Conservation (phyloP, 1,140 invertebrate genomes). For the Pseudachorutes palmiensis region DNA sequence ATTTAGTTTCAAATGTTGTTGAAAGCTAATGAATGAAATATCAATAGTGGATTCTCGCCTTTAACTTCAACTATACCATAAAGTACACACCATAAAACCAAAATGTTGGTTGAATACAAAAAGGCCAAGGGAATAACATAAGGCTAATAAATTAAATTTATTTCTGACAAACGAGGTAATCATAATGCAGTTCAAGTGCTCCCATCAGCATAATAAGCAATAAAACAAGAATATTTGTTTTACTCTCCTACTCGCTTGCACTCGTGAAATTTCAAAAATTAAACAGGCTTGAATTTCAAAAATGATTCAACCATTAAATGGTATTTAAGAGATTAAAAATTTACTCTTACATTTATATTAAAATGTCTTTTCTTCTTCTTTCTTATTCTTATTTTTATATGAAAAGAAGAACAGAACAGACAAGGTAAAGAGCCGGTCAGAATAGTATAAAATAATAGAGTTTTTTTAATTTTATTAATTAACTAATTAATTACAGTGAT, state of each 20-base stretch:
- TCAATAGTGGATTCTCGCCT: too few species aligned
- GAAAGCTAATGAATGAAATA: conserved; percentile 1
- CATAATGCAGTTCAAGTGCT: conserved; percentile 9
- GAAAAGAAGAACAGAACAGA: too few species aligned
- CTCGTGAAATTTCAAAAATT: background rate
- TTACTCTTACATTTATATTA: too few species aligned
- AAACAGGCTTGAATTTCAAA: background rate
- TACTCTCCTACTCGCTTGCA: background rate
- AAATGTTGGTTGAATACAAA: background rate
- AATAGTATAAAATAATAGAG: too few species aligned
- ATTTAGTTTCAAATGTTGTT: background rate
- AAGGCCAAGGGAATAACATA: background rate
- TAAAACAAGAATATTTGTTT: conserved; percentile 6
- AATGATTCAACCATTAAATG: background rate
- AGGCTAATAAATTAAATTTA: conserved; percentile 8
- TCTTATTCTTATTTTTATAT: too few species aligned
- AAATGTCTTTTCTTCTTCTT: too few species aligned
- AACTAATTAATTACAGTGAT: too few species aligned
- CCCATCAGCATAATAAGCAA: background rate
- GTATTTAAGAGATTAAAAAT: too few species aligned
- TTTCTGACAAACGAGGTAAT: conserved; percentile 9
- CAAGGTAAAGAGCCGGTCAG: too few species aligned
- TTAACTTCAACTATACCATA: too few species aligned
- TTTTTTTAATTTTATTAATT: too few species aligned
- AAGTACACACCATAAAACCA: too few species aligned